Evolutionary conservation across 2,888 invertebrate species (phyloP), one percentile per base, ranked within the genome.

Genomic region (Pantelozetes paolii): DNA sequence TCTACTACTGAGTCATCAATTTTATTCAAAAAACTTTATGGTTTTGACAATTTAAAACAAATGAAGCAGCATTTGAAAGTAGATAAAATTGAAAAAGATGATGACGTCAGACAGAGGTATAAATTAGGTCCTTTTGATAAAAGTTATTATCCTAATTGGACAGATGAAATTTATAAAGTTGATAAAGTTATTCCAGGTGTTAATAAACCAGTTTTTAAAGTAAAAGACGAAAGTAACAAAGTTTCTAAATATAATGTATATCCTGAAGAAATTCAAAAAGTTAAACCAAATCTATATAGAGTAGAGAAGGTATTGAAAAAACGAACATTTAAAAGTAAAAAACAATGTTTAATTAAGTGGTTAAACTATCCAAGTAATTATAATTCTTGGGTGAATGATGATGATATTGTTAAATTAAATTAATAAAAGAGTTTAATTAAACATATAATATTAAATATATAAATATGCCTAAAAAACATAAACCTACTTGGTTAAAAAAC

Each of bases 281-380:
- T 72, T 26, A 57, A 23, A 32, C 20, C 30, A 23, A 48, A 64
- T 40, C 11, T 28, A 2, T 45, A 40, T 23, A 1, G 73, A 45
- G 26, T 73, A n/a, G 73, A 73, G 32, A 67, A 45, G 13, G 20
- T 73, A 67, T 5, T 73, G 2, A 64, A 62, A 73, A 15, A n/a
- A 18, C 1, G 30, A 11, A 45, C 9, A 30, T 11, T 18, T 26
- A 67, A 45, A 15, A 48, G 73, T 11, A 40, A 13, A 28, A 45
- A 28, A 48, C 8, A 45, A 42, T 73, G 26, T 30, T 15, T 45
- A 13, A 67, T 73, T 0, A 73, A 73, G 42, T 73, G 64, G 64
- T 18, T 73, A 64, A 18, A 18, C 9, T 54, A 73, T 45, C 48
- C 73, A 9, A 2, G 2, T 36, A 30, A 13, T 13, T 15, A 42